A percentile compares a stretch with the other conserved stretches of the same genome.
Conservation (phyloP, 2,797 vertebrate genomes). For the Syngnathus rostellatus region DNA sequence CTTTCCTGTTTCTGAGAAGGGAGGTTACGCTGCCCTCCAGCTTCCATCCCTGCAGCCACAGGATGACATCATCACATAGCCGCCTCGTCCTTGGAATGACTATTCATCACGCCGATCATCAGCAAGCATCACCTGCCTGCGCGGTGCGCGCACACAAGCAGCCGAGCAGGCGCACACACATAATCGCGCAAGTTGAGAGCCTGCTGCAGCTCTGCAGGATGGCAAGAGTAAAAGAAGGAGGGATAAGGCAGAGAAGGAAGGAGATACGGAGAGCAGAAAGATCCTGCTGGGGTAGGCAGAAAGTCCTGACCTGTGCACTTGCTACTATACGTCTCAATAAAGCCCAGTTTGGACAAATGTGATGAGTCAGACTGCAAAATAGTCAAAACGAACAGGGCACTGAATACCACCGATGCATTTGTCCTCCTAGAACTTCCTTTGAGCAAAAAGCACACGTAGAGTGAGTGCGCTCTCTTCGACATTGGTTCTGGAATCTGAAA, state of each 20-base stretch:
- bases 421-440: conserved; percentile 16
- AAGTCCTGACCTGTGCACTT: conserved; percentile 62
- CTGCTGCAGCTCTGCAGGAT: conserved; percentile 30
- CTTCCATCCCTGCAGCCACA: conserved; percentile 39
- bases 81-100: conserved; percentile 47
- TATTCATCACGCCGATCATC: conserved; percentile 66
- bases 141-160: neutral
- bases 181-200: conserved; percentile 22
- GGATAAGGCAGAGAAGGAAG: conserved; percentile 18
- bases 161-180: conserved; percentile 6
- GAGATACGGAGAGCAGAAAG: conserved; percentile 11
- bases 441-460: conserved; percentile 14
- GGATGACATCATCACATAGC: conserved; percentile 65
- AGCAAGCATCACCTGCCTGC: conserved; percentile 52
- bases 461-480: neutral
- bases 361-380: conserved; percentile 61
- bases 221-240: conserved; percentile 29
- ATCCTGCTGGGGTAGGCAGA: conserved; percentile 61
- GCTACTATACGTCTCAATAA: conserved; percentile 64
- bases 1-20: conserved; percentile 26
- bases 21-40: conserved; percentile 64
- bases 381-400: conserved; percentile 49
- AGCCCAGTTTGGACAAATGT: conserved; percentile 49
- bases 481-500: neutral
- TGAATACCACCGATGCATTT: conserved; percentile 8